phyloP scores from a whole-genome alignment of 2,888 invertebrate species.

The Sesamia inferens region DNA sequence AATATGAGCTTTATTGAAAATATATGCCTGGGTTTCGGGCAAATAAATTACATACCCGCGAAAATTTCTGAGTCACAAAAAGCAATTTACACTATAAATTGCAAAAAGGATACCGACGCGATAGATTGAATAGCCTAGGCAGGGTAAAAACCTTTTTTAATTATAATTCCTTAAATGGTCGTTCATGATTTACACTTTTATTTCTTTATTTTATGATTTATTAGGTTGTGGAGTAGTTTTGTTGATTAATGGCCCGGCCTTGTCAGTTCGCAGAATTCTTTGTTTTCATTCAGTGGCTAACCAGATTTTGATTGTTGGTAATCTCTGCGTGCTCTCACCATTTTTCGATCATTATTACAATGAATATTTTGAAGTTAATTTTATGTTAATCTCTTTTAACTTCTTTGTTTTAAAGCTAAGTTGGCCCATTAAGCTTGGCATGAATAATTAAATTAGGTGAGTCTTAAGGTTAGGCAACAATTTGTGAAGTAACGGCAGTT shows the following conservation, averaged over 20 bases:
- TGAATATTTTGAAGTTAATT: conserved; percentile 41
- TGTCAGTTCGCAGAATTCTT: conserved; percentile 46
- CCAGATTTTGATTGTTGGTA: conserved; percentile 38
- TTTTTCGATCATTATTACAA: conserved; percentile 33
- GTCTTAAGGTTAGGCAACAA: neutral
- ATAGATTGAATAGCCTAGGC: conserved; percentile 36
- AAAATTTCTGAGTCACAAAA: conserved; percentile 27
- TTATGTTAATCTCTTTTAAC: conserved; percentile 35
- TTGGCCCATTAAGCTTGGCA: conserved; percentile 20
- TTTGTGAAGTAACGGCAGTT: conserved; percentile 25
- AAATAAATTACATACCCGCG: conserved; percentile 16
- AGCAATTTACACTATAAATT: conserved; percentile 32
- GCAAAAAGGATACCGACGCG: conserved; percentile 20
- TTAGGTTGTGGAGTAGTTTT: conserved; percentile 55
- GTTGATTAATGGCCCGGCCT: conserved; percentile 58
- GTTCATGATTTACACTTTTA: conserved; percentile 50
- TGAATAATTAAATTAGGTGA: conserved; percentile 29
- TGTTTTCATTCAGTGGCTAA: conserved; percentile 33
- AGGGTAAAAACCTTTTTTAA: conserved; percentile 51
- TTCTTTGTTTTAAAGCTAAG: conserved; percentile 39
- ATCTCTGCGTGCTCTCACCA: conserved; percentile 21
- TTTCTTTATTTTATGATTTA: conserved; percentile 59
- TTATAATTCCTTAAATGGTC: conserved; percentile 49
- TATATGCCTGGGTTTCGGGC: neutral
- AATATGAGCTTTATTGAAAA: conserved; percentile 9